Percentiles rank a stretch among this genome's conserved stretches.
Evolutionary conservation across 2,113 vertebrate species (phyloP).

Genomic region (Ceuthmochares aereus): DNA sequence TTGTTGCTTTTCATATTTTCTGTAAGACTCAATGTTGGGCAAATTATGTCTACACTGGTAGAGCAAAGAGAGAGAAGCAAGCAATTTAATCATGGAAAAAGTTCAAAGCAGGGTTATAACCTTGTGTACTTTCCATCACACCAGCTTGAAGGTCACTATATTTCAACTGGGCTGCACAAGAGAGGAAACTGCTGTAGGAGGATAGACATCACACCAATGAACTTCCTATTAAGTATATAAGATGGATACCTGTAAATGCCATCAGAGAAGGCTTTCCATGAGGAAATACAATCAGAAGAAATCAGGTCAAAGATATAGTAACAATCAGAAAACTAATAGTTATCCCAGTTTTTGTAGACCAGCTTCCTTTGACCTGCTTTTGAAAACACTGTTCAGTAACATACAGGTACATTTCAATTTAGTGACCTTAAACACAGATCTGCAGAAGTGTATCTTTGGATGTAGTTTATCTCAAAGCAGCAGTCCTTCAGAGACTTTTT

Average conservation of each 20-base stretch:
- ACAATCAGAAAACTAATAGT: not conserved
- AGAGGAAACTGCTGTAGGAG: not conserved
- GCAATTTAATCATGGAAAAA: not conserved
- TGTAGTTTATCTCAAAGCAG: not conserved
- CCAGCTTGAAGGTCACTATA: not conserved
- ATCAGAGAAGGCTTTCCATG: not conserved
- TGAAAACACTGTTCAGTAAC: not conserved
- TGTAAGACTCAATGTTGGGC: not conserved
- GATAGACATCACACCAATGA: not conserved
- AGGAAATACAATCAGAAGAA: not conserved
- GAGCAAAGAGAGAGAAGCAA: not conserved
- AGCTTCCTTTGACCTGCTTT: not conserved
- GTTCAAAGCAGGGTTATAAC: not conserved
- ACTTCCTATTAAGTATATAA: not conserved
- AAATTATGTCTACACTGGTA: not conserved
- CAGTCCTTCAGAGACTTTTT: not conserved
- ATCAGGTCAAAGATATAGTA: not conserved
- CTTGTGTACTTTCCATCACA: not conserved
- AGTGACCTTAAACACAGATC: not conserved
- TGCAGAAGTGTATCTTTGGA: not conserved
- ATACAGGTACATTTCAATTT: not conserved
- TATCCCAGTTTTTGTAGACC: not conserved
- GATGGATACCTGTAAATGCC: not conserved
- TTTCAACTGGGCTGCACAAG: not conserved
- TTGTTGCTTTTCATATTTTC: not conserved